Conservation (phyloP, 2,797 vertebrate genomes). For the Hyperoplus immaculatus region DNA sequence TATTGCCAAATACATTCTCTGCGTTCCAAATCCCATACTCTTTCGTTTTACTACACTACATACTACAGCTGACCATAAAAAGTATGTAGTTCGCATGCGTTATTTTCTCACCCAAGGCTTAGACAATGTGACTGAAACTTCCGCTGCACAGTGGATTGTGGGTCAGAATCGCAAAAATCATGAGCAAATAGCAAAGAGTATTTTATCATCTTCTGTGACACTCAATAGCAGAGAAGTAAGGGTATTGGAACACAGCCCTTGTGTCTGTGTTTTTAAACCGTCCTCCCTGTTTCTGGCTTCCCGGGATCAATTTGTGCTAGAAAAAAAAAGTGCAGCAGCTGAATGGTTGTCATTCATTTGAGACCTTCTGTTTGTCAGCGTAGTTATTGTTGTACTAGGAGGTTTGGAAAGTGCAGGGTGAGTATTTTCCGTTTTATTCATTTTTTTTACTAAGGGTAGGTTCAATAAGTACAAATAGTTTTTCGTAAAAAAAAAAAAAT, state of each 20-base stretch:
- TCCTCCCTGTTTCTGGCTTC: slow-evolving; percentile 22
- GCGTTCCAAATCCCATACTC: too few relatives aligned
- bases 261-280: slow-evolving; percentile 28
- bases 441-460: background rate
- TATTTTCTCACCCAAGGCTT: too few relatives aligned
- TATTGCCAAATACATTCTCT: slow-evolving; percentile 17
- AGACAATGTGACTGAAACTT: too few relatives aligned
- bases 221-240: too few relatives aligned
- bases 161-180: too few relatives aligned
- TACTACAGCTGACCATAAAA: too few relatives aligned
- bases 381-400: slow-evolving; percentile 13
- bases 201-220: too few relatives aligned
- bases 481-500: slow-evolving; percentile 4
- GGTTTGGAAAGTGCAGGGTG: slow-evolving; percentile 21
- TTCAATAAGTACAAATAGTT: slow-evolving; percentile 15
- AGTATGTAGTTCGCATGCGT: too few relatives aligned
- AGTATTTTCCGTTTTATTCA: background rate
- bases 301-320: slow-evolving; percentile 24
- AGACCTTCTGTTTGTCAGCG: slow-evolving; percentile 25
- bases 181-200: too few relatives aligned
- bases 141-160: too few relatives aligned
- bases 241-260: too few relatives aligned
- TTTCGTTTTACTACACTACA: too few relatives aligned
- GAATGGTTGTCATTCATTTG: slow-evolving; percentile 1
- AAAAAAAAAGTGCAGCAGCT: background rate